Conservation (phyloP, 1,140 invertebrate genomes). For the Xylocopa sonorina region DNA sequence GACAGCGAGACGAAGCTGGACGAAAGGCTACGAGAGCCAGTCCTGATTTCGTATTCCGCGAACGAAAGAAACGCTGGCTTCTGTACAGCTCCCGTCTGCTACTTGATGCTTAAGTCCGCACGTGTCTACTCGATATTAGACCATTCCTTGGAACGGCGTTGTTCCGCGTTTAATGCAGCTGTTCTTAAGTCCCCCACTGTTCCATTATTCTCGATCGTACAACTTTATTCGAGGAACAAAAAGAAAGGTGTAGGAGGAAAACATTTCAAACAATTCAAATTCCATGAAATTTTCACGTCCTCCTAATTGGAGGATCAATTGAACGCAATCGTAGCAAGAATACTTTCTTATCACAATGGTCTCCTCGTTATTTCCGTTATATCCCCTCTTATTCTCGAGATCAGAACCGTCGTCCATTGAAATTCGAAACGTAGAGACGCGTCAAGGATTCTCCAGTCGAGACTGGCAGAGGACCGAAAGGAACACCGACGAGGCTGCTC, state of each 20-base stretch:
- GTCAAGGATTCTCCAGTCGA: neutral
- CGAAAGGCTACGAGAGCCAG: neutral
- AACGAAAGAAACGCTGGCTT: neutral
- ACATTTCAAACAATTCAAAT: no score
- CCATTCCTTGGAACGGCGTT: neutral
- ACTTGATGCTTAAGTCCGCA: neutral
- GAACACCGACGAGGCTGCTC: neutral
- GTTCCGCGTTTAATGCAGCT: neutral
- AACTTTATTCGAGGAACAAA: no score
- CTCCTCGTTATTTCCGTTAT: no score
- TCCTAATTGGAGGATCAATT: no score
- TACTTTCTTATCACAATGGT: no score
- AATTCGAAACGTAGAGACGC: neutral
- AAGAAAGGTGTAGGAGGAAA: no score
- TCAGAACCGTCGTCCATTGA: no score
- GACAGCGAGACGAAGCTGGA: no score
- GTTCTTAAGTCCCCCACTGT: neutral
- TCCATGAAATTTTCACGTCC: no score
- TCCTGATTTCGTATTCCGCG: slow-evolving; percentile 15
- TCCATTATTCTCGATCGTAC: neutral
- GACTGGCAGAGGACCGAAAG: slow-evolving; percentile 18
- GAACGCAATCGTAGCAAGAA: no score
- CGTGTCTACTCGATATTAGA: slow-evolving; percentile 28
- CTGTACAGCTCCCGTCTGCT: neutral
- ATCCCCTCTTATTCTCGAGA: no score